A percentile compares a stretch with the other conserved stretches of the same genome.
These are phyloP conservation scores for Paramacrobiotus metropolitanus DNA, from an alignment of 1,140 invertebrate genomes.

Conservation along the genomic window DNA sequence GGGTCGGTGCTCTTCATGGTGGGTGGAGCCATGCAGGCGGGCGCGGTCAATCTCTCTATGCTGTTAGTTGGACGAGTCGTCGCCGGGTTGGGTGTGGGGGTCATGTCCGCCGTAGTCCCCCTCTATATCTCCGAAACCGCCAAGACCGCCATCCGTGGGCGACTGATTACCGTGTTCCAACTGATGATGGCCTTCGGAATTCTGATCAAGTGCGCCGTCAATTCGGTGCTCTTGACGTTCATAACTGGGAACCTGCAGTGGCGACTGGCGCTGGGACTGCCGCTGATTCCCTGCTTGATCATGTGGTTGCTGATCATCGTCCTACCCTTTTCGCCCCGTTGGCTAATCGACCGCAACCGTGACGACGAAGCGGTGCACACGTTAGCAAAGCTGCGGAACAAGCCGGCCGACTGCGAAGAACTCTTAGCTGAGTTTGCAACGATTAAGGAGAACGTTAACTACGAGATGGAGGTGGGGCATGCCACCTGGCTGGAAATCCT, in stretches of 20 bases:
- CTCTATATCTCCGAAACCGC: constrained; percentile 36
- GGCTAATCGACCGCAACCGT: constrained; percentile 26
- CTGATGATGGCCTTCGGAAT: neutral
- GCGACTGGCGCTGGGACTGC: neutral
- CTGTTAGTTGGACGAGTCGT: constrained; percentile 31
- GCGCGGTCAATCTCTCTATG: constrained; percentile 25
- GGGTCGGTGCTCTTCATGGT: constrained; percentile 31
- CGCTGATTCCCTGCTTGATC: constrained; percentile 27
- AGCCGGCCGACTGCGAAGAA: neutral
- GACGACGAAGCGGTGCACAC: constrained; percentile 22
- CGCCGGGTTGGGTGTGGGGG: constrained; percentile 35
- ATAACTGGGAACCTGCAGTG: neutral
- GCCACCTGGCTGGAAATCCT: neutral
- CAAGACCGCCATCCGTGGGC: constrained; percentile 27
- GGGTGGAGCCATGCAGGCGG: constrained; percentile 31
- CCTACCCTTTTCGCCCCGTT: constrained; percentile 36
- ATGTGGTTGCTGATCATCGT: constrained; percentile 35
- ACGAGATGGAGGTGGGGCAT: neutral
- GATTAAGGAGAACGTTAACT: neutral
- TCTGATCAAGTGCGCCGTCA: neutral
- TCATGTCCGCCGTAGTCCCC: constrained; percentile 36
- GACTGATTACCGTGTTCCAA: constrained; percentile 22
- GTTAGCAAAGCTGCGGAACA: constrained; percentile 23
- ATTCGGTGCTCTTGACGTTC: neutral
- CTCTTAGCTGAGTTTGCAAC: neutral